These are phyloP conservation scores for Psilopsiagon aurifrons DNA, from an alignment of 2,113 vertebrate species.

Conservation along the genomic window DNA sequence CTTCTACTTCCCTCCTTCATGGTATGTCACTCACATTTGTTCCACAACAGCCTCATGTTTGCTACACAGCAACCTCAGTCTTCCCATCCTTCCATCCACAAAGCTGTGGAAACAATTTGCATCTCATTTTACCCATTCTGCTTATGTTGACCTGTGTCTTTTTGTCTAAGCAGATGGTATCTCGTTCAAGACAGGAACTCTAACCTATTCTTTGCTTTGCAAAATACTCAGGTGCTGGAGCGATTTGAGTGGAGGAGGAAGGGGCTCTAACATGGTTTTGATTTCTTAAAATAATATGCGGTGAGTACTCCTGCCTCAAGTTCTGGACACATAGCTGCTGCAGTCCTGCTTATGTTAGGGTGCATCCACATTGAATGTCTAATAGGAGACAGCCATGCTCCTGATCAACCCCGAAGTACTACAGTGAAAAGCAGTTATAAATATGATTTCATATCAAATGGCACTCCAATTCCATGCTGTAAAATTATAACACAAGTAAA, in stretches of 20 bases:
- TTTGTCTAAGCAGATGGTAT: background rate
- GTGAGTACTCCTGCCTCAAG: background rate
- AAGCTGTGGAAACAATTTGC: background rate
- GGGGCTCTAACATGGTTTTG: background rate
- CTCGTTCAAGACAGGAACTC: background rate
- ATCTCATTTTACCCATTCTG: background rate
- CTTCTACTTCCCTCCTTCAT: background rate
- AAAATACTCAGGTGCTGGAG: background rate
- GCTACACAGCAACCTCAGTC: background rate
- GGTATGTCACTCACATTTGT: background rate
- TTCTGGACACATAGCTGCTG: background rate
- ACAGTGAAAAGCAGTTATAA: background rate
- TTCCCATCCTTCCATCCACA: background rate
- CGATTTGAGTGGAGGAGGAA: background rate
- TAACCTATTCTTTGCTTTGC: background rate
- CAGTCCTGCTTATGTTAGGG: background rate
- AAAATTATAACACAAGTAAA: background rate
- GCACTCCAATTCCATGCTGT: background rate
- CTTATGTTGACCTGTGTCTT: background rate
- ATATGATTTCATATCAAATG: background rate
- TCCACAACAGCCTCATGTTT: background rate
- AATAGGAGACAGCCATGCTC: background rate
- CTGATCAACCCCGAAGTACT: background rate
- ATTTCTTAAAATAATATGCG: background rate
- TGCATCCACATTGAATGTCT: background rate